Conservation (phyloP, 2,113 vertebrate genomes). For the Pedionomus torquatus region DNA sequence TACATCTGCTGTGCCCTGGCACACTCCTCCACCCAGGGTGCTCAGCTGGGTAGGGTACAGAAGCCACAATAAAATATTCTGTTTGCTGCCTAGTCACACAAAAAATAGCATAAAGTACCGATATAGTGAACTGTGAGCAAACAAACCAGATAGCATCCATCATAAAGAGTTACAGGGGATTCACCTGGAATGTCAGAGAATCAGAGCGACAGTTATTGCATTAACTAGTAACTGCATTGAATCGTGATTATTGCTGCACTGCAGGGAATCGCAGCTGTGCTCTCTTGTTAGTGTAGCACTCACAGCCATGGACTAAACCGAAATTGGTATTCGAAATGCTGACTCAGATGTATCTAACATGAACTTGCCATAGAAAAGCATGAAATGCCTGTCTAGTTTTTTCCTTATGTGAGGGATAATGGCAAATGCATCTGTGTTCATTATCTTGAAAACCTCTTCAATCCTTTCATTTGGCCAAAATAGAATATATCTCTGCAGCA, state of each 20-base stretch:
- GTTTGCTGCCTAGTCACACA: not conserved
- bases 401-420: not conserved
- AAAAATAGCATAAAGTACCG: not conserved
- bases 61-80: not conserved
- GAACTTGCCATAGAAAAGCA: not conserved
- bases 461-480: not conserved
- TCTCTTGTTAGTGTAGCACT: not conserved
- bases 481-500: not conserved
- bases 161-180: not conserved
- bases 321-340: not conserved
- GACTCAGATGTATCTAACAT: not conserved
- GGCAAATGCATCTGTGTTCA: not conserved
- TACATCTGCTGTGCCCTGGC: not conserved
- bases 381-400: not conserved
- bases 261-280: not conserved
- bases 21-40: too few species aligned
- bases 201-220: not conserved
- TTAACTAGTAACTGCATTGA: slow-evolving; percentile 16
- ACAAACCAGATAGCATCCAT: not conserved
- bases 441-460: not conserved
- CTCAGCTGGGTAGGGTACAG: not conserved
- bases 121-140: not conserved
- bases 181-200: not conserved
- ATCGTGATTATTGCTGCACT: not conserved
- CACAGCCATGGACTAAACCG: not conserved